phyloP scores from a whole-genome alignment of 1,140 invertebrate genomes.

The Nomia melanderi region DNA sequence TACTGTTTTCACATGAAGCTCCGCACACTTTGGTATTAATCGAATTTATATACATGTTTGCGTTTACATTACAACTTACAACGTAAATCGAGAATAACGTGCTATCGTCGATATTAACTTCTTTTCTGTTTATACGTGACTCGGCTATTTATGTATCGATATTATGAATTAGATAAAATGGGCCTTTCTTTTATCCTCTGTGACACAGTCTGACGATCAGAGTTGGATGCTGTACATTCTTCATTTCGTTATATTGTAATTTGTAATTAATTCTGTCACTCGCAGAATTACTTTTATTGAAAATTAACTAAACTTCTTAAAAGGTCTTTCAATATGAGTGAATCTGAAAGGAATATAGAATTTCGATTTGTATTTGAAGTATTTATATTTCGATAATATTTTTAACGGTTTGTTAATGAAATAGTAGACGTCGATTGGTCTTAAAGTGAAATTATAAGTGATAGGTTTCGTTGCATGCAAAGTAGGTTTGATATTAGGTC shows the following conservation, averaged over 20 bases:
- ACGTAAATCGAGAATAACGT: conserved; percentile 21
- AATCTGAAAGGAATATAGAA: neutral
- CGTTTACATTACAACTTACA: conserved; percentile 25
- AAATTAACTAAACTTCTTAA: too few relatives aligned
- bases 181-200: neutral
- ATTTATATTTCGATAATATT: neutral
- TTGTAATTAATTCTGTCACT: too few relatives aligned
- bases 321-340: too few relatives aligned
- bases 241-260: too few relatives aligned
- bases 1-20: conserved; percentile 57
- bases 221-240: conserved; percentile 7
- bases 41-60: conserved; percentile 55
- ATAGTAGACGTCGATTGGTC: too few relatives aligned
- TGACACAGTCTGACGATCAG: neutral
- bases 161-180: conserved; percentile 6
- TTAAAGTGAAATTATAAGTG: too few relatives aligned
- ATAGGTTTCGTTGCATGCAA: too few relatives aligned
- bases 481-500: too few relatives aligned
- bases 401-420: neutral
- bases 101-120: conserved; percentile 32
- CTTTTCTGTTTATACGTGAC: conserved; percentile 13
- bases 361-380: neutral
- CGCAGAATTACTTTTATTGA: too few relatives aligned
- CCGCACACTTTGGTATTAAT: conserved; percentile 73
- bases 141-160: conserved; percentile 26